Evolutionary conservation across 1,140 invertebrate species (phyloP).

Genomic region (Dendrolimus kikuchii): DNA sequence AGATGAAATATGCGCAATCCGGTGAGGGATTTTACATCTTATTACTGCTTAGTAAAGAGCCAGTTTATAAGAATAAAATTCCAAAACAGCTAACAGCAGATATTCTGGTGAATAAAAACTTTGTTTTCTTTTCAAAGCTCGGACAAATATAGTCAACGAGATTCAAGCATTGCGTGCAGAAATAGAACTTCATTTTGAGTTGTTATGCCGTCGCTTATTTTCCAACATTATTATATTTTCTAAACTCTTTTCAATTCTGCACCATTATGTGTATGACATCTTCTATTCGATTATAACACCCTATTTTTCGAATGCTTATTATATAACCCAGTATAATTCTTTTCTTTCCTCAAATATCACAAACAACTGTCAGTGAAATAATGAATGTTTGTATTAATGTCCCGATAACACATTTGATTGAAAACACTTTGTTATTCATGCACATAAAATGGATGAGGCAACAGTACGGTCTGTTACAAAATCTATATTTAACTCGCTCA

Average conservation of each 20-base stretch:
- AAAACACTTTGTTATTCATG: slow-evolving; percentile 6
- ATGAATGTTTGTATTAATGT: slow-evolving; percentile 12
- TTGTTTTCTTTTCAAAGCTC: slow-evolving; percentile 26
- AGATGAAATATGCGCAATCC: slow-evolving; percentile 49
- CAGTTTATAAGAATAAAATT: slow-evolving; percentile 32
- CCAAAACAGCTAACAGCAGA: slow-evolving; percentile 20
- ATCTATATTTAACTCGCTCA: slow-evolving; percentile 2
- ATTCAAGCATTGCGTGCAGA: not conserved
- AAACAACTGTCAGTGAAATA: slow-evolving; percentile 12
- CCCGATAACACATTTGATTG: slow-evolving; percentile 11
- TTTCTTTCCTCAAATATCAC: no score
- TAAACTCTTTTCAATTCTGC: no score
- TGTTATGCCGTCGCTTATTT: not conserved
- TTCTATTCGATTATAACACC: no score
- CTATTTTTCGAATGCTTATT: no score
- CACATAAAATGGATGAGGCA: not conserved
- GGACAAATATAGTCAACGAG: slow-evolving; percentile 14
- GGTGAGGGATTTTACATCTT: slow-evolving; percentile 49
- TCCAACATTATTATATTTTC: no score
- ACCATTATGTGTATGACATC: no score
- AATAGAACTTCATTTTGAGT: not conserved
- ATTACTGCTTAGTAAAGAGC: slow-evolving; percentile 32
- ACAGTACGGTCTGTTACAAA: slow-evolving; percentile 1
- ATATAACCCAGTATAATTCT: no score
- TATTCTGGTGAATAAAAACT: slow-evolving; percentile 26